Percentiles rank a stretch among this genome's conserved stretches.
These are phyloP conservation scores for Chalcis sispes DNA, from an alignment of 2,888 invertebrate genomes.

Conservation along the genomic window DNA sequence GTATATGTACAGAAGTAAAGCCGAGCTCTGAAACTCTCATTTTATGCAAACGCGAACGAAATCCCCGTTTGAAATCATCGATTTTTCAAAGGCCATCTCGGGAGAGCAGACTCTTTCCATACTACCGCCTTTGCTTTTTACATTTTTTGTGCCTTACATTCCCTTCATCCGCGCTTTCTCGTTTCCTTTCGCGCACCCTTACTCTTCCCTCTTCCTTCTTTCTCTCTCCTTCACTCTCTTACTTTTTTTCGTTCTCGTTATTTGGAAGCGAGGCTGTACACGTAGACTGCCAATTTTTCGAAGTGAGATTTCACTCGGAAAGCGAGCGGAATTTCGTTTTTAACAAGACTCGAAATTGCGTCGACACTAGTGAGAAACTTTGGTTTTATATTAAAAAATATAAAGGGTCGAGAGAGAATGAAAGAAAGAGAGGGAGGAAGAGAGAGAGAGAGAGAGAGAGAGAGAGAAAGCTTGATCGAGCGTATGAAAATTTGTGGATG, in stretches of 20 bases:
- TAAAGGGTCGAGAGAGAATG: neutral
- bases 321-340: neutral
- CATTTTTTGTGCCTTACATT: neutral
- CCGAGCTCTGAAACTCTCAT: conserved; percentile 59
- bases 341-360: conserved; percentile 46
- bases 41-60: conserved; percentile 65
- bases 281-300: conserved; percentile 54
- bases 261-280: neutral
- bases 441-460: neutral
- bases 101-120: conserved; percentile 45
- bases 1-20: too few species aligned
- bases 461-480: conserved; percentile 3
- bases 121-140: neutral
- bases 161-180: neutral
- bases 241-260: neutral
- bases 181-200: neutral
- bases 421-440: neutral
- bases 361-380: neutral
- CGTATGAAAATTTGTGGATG: too few species aligned
- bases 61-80: conserved; percentile 63
- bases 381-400: neutral
- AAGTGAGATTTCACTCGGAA: conserved; percentile 43
- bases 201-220: neutral
- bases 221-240: conserved; percentile 3
- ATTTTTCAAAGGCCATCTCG: conserved; percentile 65